Base-by-base conservation (phyloP, 2,113 vertebrate species). In the Ploceus nigricollis region DNA sequence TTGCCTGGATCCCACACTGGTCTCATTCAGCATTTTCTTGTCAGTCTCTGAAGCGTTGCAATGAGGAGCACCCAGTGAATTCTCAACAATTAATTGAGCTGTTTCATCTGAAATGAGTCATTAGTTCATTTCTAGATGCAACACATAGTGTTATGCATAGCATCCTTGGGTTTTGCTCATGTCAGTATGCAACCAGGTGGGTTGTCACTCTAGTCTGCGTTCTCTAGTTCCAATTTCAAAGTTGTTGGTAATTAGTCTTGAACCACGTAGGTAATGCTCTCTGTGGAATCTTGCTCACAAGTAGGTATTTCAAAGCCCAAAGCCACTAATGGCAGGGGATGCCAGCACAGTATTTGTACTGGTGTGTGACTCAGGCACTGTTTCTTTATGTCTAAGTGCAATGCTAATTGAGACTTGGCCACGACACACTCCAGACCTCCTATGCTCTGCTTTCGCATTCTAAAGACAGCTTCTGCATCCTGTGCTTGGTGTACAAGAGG, bases 1-100 rank as follows among this genome's bases (percentile, higher is more conserved):
- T 97, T 95, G 97, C 97, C 97, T 98, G 98, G 94, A 97, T 97
- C 97, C 92, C 97, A 97, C 97, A 97, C 96, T 97, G 95, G 87
- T 95, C 79, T 95, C 83, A 61, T 87, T 89, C 87, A 78, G 82
- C 77, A 79, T 95, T 90, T 94, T 71, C 69, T 70, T 93, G 82
- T 69, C 86, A 79, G 82, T 89, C 72, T 93, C 92, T 92, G 76
- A 90, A 86, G 71, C 64, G 75, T 56, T 81, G 80, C 88, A 68
- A 89, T 90, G 84, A 94, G 90, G 60, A 96, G 65, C 79, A 81
- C 60, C 5, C 7, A 25, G 79, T 73, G 93, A 93, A 83, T 75
- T 90, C 44, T 81, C 88, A 81, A 63, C 51, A 58, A 76, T 69
- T 81, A 90, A 95, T 70, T 56, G 77, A 95, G 87, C 48, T 71